Evolutionary conservation across 2,888 invertebrate species (phyloP).

Genomic region (Tipula vernalis): DNA sequence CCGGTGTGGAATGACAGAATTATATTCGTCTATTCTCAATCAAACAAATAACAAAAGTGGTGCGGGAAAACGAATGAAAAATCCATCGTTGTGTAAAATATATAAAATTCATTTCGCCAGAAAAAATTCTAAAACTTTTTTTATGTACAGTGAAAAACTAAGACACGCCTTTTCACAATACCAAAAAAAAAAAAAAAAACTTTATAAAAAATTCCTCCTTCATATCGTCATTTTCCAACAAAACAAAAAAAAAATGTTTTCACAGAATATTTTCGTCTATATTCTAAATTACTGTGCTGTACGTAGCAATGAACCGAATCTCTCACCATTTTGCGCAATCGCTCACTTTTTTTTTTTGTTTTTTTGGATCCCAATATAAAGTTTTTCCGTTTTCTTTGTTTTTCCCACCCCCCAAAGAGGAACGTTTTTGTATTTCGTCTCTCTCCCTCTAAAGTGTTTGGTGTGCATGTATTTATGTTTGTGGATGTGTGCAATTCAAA

Average conservation of each 20-base stretch:
- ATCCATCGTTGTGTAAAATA: background rate
- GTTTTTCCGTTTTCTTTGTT: background rate
- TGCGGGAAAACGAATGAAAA: background rate
- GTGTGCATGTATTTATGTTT: background rate
- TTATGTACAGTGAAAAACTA: background rate
- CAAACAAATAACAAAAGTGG: background rate
- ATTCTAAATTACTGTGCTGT: background rate
- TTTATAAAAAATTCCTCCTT: background rate
- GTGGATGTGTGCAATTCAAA: background rate
- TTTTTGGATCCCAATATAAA: background rate
- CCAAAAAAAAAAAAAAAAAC: background rate
- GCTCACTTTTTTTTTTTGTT: background rate
- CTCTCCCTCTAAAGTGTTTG: background rate
- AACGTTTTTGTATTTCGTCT: background rate
- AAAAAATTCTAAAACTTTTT: background rate
- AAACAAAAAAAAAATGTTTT: background rate
- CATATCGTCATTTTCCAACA: background rate
- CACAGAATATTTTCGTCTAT: background rate
- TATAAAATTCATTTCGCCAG: background rate
- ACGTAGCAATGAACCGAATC: background rate
- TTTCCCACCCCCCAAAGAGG: background rate
- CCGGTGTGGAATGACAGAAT: background rate
- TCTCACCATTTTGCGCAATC: background rate
- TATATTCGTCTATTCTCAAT: background rate
- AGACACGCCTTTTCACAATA: background rate